A percentile compares a stretch with the other conserved stretches of the same genome.
Conservation (phyloP, 1,140 invertebrate genomes). For the Philopotamus ludificatus region DNA sequence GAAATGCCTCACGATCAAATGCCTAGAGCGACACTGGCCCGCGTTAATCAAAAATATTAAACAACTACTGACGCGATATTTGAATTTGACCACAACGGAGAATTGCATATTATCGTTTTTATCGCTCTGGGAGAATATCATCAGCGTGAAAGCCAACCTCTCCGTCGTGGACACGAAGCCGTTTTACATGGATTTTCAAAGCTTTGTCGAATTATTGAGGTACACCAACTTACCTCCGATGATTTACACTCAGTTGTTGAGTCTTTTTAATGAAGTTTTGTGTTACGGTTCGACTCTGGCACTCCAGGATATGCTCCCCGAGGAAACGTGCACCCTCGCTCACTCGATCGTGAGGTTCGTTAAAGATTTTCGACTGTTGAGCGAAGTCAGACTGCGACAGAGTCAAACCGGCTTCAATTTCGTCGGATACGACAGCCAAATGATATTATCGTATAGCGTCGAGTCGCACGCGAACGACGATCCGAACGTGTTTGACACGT, state of each 20-base stretch:
- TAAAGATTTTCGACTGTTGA: conserved; percentile 80
- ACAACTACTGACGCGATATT: conserved; percentile 56
- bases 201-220: conserved; percentile 72
- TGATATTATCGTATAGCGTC: conserved; percentile 21
- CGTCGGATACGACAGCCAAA: conserved; percentile 54
- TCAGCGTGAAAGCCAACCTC: conserved; percentile 86
- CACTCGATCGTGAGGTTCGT: conserved; percentile 81
- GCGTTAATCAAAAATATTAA: conserved; percentile 68
- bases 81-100: conserved; percentile 61
- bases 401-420: conserved; percentile 58
- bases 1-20: conserved; percentile 82
- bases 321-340: conserved; percentile 82
- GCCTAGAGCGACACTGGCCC: conserved; percentile 79
- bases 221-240: conserved; percentile 71
- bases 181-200: conserved; percentile 81
- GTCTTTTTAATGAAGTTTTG: conserved; percentile 82
- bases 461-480: conserved; percentile 40
- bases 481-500: conserved; percentile 46
- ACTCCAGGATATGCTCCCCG: conserved; percentile 79
- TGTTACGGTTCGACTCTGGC: conserved; percentile 88
- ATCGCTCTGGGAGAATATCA: conserved; percentile 85
- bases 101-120: conserved; percentile 78
- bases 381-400: conserved; percentile 52
- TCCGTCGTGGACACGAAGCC: conserved; percentile 85
- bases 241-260: conserved; percentile 80